Evolutionary conservation across 2,888 invertebrate species (phyloP), one percentile per base, ranked within the genome.

Genomic region (Dolichopus griseipennis): DNA sequence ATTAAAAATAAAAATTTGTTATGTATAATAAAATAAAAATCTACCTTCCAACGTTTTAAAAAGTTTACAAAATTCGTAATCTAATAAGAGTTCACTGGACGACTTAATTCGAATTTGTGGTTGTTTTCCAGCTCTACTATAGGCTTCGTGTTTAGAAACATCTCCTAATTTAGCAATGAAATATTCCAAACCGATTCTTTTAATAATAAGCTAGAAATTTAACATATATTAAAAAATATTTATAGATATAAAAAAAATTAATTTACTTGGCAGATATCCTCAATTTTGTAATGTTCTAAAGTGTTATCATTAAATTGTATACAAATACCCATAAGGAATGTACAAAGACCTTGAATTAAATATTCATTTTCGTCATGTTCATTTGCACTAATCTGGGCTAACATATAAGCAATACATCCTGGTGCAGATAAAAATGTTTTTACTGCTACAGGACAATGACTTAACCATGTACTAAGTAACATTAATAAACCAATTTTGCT

Each of bases 321-420:
- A 79, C 96, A 95, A 67, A 97, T 85, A 0, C 96, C 97, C 76
- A 99, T 89, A 3, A 97, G 84, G 79, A 97, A 93, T 1, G 98
- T 95, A 77, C 93, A 91, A 72, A 96, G 84, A 3, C 95, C 95
- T 77, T 93, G 91, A 61, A 97, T 85, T 33, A 97, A 83, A 76
- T 88, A 89, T 78, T 97, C 97, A 78, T 92, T 90, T 73, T 95
- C 92, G 78, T 97, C 97, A 70, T 93, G 92, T 74, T 96, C 97
- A 75, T 87, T 89, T 69, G 91, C 88, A 73, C 88, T 87, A 1
- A 89, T 86, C 83, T 93, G 89, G 37, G 91, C 89, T 3, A 91
- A 93, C 67, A 95, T 84, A 84, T 90, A 95, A 43, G 93, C 90
- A 76, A 95, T 89, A 33, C 91, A 93, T 27, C 90, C 90, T 3